Percentiles rank a stretch among this genome's conserved stretches.
phyloP scores from a whole-genome alignment of 64 coral and sea anemone species.

The Catalaphyllia jardinei region DNA sequence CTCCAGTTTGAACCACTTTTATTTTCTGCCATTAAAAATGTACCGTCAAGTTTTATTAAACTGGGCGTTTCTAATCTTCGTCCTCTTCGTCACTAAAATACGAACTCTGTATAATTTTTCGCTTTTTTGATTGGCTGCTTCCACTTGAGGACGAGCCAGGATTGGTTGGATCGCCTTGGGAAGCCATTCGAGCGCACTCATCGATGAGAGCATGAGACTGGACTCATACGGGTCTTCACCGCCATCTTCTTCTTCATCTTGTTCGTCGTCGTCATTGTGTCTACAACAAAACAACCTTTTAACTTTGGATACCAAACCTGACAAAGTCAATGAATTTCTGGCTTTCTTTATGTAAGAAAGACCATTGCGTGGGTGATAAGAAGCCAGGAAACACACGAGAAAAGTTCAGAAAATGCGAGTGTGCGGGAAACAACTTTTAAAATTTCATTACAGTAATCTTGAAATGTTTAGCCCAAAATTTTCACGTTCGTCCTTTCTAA shows the following conservation, averaged over 20 bases:
- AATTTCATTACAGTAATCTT: too few relatives aligned
- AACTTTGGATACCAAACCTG: neutral
- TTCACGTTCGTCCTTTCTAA: too few relatives aligned
- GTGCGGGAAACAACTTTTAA: too few relatives aligned
- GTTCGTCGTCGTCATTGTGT: slow-evolving; percentile 25
- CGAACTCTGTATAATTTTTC: slow-evolving; percentile 52
- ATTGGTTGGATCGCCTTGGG: slow-evolving; percentile 10
- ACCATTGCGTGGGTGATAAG: too few relatives aligned
- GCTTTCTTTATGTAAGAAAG: too few relatives aligned
- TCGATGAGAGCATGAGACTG: slow-evolving; percentile 59
- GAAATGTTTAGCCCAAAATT: too few relatives aligned
- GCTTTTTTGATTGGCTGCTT: slow-evolving; percentile 26
- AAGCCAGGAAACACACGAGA: too few relatives aligned
- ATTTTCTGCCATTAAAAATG: too few relatives aligned
- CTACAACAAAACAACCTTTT: neutral
- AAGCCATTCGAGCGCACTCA: slow-evolving; percentile 57
- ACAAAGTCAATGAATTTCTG: too few relatives aligned
- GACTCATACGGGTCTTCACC: slow-evolving; percentile 72
- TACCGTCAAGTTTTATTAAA: too few relatives aligned
- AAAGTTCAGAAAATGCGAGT: too few relatives aligned
- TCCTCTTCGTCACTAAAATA: slow-evolving; percentile 77
- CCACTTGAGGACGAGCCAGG: neutral
- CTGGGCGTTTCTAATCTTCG: slow-evolving; percentile 1
- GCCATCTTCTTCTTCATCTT: slow-evolving; percentile 54
- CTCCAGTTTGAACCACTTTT: too few relatives aligned